A percentile compares a stretch with the other conserved stretches of the same genome.
Evolutionary conservation across 2,888 invertebrate genomes (phyloP).

Genomic region (Venustoraphidia nigricollis): DNA sequence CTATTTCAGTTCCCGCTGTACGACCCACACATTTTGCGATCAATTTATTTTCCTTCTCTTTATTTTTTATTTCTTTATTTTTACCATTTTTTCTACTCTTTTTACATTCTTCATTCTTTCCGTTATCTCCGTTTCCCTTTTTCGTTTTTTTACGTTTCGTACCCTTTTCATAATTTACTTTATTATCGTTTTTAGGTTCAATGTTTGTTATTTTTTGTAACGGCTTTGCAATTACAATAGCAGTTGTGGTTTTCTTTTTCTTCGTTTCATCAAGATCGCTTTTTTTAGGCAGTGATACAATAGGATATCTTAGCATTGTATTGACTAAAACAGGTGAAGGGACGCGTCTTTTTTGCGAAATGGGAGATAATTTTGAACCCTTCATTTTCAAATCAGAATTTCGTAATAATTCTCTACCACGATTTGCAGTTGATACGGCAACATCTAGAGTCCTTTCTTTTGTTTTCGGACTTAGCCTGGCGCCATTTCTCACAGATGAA

Average conservation of each 20-base stretch:
- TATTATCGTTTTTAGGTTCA: constrained; percentile 5
- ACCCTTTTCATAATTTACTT: constrained; percentile 7
- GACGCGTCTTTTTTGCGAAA: constrained; percentile 4
- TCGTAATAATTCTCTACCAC: constrained; percentile 13
- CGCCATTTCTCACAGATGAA: constrained; percentile 20
- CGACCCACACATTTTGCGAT: constrained; percentile 17
- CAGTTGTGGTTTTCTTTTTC: too few species aligned
- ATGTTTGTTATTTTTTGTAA: constrained; percentile 5
- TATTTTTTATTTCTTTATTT: constrained; percentile 14
- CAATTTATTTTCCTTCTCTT: constrained; percentile 14
- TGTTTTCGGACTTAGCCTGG: constrained; percentile 12
- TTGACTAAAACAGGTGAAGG: background rate
- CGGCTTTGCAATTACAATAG: background rate
- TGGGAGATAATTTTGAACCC: constrained; percentile 7
- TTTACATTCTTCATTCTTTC: constrained; percentile 21
- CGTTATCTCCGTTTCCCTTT: constrained; percentile 16
- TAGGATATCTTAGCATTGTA: too few species aligned
- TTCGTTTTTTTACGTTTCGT: constrained; percentile 21
- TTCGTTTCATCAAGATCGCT: too few species aligned
- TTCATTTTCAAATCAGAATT: constrained; percentile 10
- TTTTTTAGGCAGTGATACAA: too few species aligned
- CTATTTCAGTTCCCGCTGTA: constrained; percentile 18
- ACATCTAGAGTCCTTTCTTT: background rate
- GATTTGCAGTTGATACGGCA: constrained; percentile 4
- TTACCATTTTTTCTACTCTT: constrained; percentile 18